Base-by-base conservation (phyloP, 2,888 invertebrate genomes). In the Dryobotodes eremita region DNA sequence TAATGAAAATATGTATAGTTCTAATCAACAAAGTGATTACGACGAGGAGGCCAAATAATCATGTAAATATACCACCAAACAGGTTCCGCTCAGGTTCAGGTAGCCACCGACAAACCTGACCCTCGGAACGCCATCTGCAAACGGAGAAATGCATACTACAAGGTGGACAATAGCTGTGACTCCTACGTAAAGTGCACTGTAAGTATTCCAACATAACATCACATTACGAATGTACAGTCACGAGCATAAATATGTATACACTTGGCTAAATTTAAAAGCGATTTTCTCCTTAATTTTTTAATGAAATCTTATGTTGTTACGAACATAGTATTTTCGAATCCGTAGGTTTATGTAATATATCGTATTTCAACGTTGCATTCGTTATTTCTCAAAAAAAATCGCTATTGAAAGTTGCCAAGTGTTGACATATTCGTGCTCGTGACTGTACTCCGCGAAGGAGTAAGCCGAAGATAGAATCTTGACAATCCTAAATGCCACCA, bases 151-250 rank as follows among this genome's bases (percentile, higher is more conserved):
- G 98, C 97, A 2, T 97, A 98, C 70, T 97, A 97, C 88, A 96
- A 98, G 0, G 95, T 97, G 2, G 94, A 97, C 0, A 96, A 96
- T 11, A 97, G 97, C 89, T 98, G 98, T 90, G 98, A 98, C 91
- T 97, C 97, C 26, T 98, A 98, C 90, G 93, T 97, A 66, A 97
- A 98, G 90, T 98, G 98, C 91, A 93, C 93, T 75, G 97, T 95
- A 90, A 96, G 94, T 91, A 79, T 65, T 26, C 90, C 98, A 98
- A 86, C 97, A 31, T 10, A 57, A 86, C 98, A 48, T 20, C 13
- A 11, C 5, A 48, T 36, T 0, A 46, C 10, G 8, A 15, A 2
- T n/a, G n/a, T n/a, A n/a, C n/a, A n/a, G n/a, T n/a, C n/a, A n/a
- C n/a, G n/a, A n/a, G n/a, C n/a, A n/a, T n/a, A n/a, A n/a, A n/a